These are phyloP conservation scores for Dromas ardeola DNA, from an alignment of 2,113 vertebrate genomes.

Conservation along the genomic window DNA sequence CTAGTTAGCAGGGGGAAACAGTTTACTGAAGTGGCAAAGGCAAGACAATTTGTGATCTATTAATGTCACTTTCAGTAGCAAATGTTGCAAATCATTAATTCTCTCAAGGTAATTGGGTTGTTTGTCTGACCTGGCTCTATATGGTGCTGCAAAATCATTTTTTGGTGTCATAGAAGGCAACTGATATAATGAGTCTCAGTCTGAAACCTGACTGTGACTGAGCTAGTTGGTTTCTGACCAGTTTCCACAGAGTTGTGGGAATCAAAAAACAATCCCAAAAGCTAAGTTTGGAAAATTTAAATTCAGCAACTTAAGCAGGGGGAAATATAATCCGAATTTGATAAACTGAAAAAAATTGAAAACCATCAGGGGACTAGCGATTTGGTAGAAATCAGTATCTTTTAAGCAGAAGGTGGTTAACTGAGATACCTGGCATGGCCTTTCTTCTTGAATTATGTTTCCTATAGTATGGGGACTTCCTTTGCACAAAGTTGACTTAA, in stretches of 20 bases:
- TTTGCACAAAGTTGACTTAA: neutral
- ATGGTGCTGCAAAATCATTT: neutral
- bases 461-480: neutral
- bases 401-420: neutral
- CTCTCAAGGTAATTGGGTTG: neutral
- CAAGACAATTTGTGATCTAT: neutral
- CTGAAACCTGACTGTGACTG: neutral
- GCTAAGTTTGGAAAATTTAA: neutral
- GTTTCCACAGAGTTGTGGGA: neutral
- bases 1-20: neutral
- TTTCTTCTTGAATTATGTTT: neutral
- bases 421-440: neutral
- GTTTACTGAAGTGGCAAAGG: neutral
- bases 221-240: neutral
- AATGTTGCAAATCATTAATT: neutral
- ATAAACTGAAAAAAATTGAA: neutral
- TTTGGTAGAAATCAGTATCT: neutral
- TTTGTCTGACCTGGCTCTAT: neutral
- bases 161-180: neutral
- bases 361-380: no score
- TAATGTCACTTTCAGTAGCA: neutral
- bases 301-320: neutral
- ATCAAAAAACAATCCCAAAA: neutral
- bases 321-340: accelerated
- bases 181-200: neutral